phyloP scores from a whole-genome alignment of 2,797 vertebrate genomes.

The Thaleichthys pacificus region DNA sequence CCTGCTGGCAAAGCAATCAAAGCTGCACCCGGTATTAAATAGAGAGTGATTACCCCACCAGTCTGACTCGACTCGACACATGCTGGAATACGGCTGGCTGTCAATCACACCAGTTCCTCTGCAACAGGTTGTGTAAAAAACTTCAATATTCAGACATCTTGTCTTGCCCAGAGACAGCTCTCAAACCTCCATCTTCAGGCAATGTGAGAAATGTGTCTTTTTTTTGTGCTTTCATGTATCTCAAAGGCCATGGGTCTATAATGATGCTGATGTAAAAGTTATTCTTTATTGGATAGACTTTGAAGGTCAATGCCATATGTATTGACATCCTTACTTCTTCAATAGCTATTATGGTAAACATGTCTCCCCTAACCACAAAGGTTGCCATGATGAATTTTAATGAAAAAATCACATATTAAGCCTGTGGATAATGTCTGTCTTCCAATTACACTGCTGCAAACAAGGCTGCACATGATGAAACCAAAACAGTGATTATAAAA shows the following conservation, averaged over 20 bases:
- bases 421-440: neutral
- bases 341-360: no score
- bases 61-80: conserved; percentile 13
- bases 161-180: neutral
- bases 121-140: neutral
- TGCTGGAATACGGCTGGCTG: neutral
- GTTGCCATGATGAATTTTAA: neutral
- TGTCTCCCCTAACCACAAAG: neutral
- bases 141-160: neutral
- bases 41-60: conserved; percentile 18
- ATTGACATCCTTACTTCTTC: no score
- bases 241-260: no score
- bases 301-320: no score
- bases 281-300: no score
- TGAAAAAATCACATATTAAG: conserved; percentile 19
- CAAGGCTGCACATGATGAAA: conserved; percentile 6
- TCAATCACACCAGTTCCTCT: no score
- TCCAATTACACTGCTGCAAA: conserved; percentile 20
- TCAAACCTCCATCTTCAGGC: no score
- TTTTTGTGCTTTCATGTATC: neutral
- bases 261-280: no score
- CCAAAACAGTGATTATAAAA: conserved; percentile 11
- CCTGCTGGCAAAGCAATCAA: conserved; percentile 11
- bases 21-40: conserved; percentile 21
- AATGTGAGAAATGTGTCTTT: neutral